Evolutionary conservation across 2,113 vertebrate species (phyloP), one percentile per base, ranked within the genome.

Genomic region (Anas platyrhynchos): DNA sequence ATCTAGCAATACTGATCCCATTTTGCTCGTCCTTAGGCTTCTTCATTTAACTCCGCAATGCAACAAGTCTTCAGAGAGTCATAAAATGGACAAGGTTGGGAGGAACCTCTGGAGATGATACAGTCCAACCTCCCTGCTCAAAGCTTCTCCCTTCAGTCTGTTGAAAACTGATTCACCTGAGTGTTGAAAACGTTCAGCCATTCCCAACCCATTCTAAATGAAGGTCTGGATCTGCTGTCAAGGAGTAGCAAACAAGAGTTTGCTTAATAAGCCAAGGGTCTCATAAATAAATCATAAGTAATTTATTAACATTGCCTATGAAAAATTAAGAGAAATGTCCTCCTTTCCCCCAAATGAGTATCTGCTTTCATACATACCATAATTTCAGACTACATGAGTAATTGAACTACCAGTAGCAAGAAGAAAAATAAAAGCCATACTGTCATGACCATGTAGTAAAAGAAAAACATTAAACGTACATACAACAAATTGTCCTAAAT

Each of bases 361-460:
- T 17, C 2, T 4, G 18, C 58, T 63, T 92, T 71, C 25, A 48
- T 44, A 74, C 18, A 29, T 8, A 61, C 6, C 12, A 32, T 20
- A 52, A 73, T 79, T 92, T 75, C 27, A 78, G n/a, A 25, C 2
- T 6, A n/a, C 66, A 78, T 69, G 5, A 77, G 72, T 55, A 91
- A 55, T 89, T 26, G 14, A 73, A 85, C 50, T 9, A 66, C 4
- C 5, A 46, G 7, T 18, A 58, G 48, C 20, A 52, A 69, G 46
- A 75, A 82, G 11, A 75, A 68, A 63, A 58, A 82, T 36, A 63
- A 50, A 31, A 61, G 36, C 9, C 2, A 48, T 10, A 18, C 23
- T 34, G 13, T 75, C 71, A 36, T 0, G 2, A 52, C 14, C 43
- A 48, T 0, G 1, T 1, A 74, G 44, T 43, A 55, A 68, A 73